phyloP scores from a whole-genome alignment of 2,113 vertebrate species.

The Toxostoma redivivum region DNA sequence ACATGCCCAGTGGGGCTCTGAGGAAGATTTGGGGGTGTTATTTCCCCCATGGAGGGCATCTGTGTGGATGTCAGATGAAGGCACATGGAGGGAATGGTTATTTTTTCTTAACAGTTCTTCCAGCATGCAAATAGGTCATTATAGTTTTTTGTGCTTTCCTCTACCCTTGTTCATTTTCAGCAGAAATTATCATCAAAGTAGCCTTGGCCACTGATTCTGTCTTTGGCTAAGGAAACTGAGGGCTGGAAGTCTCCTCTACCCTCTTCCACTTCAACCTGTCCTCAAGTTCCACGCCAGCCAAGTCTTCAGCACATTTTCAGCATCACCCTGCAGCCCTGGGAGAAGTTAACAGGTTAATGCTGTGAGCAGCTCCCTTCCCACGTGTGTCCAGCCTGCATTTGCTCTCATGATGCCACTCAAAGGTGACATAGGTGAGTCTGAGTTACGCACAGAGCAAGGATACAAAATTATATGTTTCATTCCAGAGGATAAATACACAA shows the following conservation, averaged over 20 bases:
- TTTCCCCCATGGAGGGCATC: neutral
- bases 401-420: neutral
- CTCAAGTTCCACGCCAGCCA: neutral
- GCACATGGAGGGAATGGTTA: neutral
- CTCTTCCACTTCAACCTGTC: neutral
- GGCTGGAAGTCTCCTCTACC: accelerated
- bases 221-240: neutral
- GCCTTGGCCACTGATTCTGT: neutral
- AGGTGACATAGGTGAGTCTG: neutral
- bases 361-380: neutral
- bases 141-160: neutral
- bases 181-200: neutral
- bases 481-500: conserved; percentile 5
- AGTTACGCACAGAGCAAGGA: neutral
- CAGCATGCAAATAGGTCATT: neutral
- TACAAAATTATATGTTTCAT: neutral
- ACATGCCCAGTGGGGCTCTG: neutral
- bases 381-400: neutral
- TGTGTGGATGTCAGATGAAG: neutral
- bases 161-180: neutral
- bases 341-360: neutral
- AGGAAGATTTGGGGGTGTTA: neutral
- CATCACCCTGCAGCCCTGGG: neutral
- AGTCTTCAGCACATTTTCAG: neutral
- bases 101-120: neutral